A percentile compares a stretch with the other conserved stretches of the same genome.
phyloP scores from a whole-genome alignment of 2,797 vertebrate genomes.

The Clarias fuscus region DNA sequence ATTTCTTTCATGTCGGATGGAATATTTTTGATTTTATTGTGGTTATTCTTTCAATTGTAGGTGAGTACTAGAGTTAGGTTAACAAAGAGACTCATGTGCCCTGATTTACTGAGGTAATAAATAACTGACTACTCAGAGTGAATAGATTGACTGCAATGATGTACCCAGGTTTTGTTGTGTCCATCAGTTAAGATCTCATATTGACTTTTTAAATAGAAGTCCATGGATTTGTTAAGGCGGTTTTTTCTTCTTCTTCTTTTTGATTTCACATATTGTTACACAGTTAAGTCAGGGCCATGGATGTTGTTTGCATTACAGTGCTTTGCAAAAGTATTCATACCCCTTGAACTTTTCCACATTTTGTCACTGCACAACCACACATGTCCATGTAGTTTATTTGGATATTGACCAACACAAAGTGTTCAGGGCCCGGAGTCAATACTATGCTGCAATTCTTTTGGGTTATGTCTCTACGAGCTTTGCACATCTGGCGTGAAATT shows the following conservation, averaged over 20 bases:
- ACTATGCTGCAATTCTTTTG: too few relatives aligned
- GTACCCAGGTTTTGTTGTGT: neutral
- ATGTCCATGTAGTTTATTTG: too few relatives aligned
- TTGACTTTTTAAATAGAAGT: too few relatives aligned
- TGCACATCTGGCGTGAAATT: too few relatives aligned
- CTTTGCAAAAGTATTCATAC: too few relatives aligned
- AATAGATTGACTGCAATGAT: neutral
- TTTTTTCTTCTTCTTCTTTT: neutral
- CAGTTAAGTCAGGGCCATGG: neutral
- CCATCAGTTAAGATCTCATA: too few relatives aligned
- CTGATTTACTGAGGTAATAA: neutral
- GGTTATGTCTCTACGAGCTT: too few relatives aligned
- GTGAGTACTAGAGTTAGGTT: conserved; percentile 65
- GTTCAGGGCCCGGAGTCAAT: too few relatives aligned
- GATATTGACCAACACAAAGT: too few relatives aligned
- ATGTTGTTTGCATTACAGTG: neutral
- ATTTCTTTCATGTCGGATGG: conserved; percentile 91
- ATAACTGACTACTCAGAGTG: neutral
- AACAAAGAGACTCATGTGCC: neutral
- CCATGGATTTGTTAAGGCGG: neutral
- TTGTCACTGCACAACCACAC: too few relatives aligned
- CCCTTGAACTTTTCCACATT: too few relatives aligned
- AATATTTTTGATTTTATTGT: conserved; percentile 97
- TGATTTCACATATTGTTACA: neutral
- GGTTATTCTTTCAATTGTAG: conserved; percentile 88